Conservation (phyloP, 2,888 invertebrate genomes). For the Microplitis deprimator region DNA sequence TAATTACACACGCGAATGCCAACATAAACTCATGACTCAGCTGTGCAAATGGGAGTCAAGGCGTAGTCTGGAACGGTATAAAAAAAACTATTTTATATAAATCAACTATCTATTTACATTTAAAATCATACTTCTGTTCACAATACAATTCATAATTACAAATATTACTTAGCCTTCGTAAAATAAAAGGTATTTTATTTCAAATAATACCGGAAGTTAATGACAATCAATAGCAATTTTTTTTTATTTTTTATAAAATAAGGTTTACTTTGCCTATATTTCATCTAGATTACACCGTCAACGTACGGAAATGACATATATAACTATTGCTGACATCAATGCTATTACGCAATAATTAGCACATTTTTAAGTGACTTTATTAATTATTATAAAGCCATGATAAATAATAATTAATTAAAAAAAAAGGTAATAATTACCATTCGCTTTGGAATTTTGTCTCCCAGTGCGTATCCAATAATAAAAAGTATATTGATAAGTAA, state of each 20-base stretch:
- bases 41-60: constrained; percentile 57
- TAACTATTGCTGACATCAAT: too few species aligned
- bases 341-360: not conserved
- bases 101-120: not conserved
- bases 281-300: too few species aligned
- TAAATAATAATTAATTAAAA: not conserved
- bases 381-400: not conserved
- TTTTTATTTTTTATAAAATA: too few species aligned
- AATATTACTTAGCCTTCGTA: too few species aligned
- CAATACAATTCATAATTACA: too few species aligned
- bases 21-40: constrained; percentile 55
- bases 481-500: constrained; percentile 78
- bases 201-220: too few species aligned
- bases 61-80: constrained; percentile 42
- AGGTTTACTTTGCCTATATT: too few species aligned
- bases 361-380: not conserved
- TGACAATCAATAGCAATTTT: too few species aligned
- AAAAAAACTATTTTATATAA: not conserved
- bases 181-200: too few species aligned
- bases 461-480: constrained; percentile 76
- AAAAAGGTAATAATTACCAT: constrained; percentile 69
- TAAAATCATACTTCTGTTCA: not conserved
- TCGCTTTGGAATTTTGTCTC: constrained; percentile 78
- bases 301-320: too few species aligned
- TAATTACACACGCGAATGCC: not conserved